Evolutionary conservation across 2,113 vertebrate species (phyloP).

Genomic region (Austrofundulus limnaeus): DNA sequence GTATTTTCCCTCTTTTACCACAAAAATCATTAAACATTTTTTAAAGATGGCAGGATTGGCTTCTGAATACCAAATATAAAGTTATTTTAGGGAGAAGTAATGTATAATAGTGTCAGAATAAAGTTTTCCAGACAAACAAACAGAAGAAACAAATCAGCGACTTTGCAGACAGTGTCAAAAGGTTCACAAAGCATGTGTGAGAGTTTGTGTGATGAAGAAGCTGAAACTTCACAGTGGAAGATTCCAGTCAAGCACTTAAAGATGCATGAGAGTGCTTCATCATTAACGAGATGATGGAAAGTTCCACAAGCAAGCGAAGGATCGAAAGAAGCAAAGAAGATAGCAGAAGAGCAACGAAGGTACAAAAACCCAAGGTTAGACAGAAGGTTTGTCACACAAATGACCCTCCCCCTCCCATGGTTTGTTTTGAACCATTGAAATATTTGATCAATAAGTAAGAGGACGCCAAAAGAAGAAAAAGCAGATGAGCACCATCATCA

Average conservation of each 20-base stretch:
- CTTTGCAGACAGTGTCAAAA: slow-evolving; percentile 3
- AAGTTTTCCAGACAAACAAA: no score
- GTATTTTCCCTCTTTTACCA: no score
- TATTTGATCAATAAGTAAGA: not conserved
- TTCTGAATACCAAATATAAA: no score
- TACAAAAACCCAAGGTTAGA: not conserved
- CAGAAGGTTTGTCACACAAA: not conserved
- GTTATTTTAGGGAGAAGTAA: no score
- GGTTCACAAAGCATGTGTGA: not conserved
- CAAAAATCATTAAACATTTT: no score
- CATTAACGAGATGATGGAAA: slow-evolving; percentile 77
- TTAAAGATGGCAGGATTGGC: no score
- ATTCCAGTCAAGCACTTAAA: slow-evolving; percentile 67
- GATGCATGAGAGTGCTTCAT: slow-evolving; percentile 70
- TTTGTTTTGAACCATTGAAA: not conserved
- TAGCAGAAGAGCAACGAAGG: not conserved
- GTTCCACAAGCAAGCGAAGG: slow-evolving; percentile 55
- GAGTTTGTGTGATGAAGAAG: slow-evolving; percentile 23
- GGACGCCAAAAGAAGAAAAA: no score
- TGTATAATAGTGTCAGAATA: not conserved
- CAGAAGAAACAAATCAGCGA: not conserved
- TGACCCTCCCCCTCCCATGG: not conserved
- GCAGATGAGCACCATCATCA: not conserved
- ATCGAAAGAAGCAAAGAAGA: slow-evolving; percentile 26
- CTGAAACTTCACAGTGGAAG: slow-evolving; percentile 38